Evolutionary conservation across 2,113 vertebrate genomes (phyloP), one percentile per base, ranked within the genome.

Genomic region (Cephalopholis sonnerati): DNA sequence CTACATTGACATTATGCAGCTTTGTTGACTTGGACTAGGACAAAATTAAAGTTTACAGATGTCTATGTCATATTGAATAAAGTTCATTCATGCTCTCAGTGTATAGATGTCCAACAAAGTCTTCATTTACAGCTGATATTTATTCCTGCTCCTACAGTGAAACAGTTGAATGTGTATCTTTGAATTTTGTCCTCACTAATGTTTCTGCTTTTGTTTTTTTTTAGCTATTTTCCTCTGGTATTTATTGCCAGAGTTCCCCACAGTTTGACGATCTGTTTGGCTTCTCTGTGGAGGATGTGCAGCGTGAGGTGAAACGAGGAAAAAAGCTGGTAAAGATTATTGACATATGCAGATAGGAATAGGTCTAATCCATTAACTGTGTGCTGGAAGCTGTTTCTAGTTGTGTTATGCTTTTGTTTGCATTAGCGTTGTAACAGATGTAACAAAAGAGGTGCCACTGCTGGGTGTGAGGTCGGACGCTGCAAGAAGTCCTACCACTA

Each of bases 401-500:
- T 13, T 46, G 3, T 58, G 16, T 50, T 18, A 20, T 8, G 70
- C 0, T 0, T 73, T 39, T 61, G 2, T 84, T 74, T 64, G 24
- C 27, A 5, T 80, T 13, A 96, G 95, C 1, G 0, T 0, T 95
- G 94, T 57, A 0, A 1, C 20, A 3, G 6, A 1, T 96, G 95
- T 67, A 85, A 55, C 48, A 73, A 6, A 48, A 90, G 0, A 0
- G 94, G 95, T 1, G 96, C 94, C 41, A 95, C 94, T 32, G 92
- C 83, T 4, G 96, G 96, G 0, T 96, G 95, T 89, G 95, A 95
- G 27, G 7, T 89, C 18, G 25, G 1, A 41, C 61, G 64, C 1
- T 96, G 95, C 58, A 85, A 71, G 22, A 95, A 70, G 76, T 94
- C 92, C 12, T 96, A 91, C 87, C 96, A 96, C 85, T 96, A 93